phyloP scores from a whole-genome alignment of 2,797 vertebrate species.

The Coregonus suidteri region DNA sequence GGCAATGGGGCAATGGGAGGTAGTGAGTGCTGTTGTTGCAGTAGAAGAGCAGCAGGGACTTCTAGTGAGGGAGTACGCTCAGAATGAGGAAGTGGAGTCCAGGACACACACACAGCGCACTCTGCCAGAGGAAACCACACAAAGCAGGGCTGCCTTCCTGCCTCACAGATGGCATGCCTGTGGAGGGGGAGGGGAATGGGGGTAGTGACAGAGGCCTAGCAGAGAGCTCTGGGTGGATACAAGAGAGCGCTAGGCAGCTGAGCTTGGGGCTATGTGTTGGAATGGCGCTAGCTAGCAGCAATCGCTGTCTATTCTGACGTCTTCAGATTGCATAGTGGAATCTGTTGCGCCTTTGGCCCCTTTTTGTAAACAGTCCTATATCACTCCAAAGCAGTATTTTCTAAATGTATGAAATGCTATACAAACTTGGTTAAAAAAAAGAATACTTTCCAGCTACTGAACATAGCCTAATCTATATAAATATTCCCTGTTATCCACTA shows the following conservation, averaged over 20 bases:
- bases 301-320: background rate
- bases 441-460: too few species aligned
- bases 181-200: background rate
- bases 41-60: background rate
- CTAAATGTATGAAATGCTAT: too few species aligned
- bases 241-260: background rate
- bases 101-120: background rate
- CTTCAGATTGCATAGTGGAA: background rate
- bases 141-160: conserved; percentile 1
- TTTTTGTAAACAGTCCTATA: too few species aligned
- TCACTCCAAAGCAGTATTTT: too few species aligned
- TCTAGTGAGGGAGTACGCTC: background rate
- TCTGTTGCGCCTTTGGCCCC: background rate
- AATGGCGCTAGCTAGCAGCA: background rate
- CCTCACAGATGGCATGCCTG: background rate
- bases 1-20: background rate
- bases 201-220: background rate
- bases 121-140: conserved; percentile 3
- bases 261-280: background rate
- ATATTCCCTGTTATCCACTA: too few species aligned
- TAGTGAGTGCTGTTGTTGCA: background rate
- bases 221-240: background rate
- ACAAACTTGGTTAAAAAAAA: too few species aligned
- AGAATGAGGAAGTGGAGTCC: background rate
- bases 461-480: too few species aligned